phyloP scores from a whole-genome alignment of 1,140 invertebrate species.

The Drosophila tani region DNA sequence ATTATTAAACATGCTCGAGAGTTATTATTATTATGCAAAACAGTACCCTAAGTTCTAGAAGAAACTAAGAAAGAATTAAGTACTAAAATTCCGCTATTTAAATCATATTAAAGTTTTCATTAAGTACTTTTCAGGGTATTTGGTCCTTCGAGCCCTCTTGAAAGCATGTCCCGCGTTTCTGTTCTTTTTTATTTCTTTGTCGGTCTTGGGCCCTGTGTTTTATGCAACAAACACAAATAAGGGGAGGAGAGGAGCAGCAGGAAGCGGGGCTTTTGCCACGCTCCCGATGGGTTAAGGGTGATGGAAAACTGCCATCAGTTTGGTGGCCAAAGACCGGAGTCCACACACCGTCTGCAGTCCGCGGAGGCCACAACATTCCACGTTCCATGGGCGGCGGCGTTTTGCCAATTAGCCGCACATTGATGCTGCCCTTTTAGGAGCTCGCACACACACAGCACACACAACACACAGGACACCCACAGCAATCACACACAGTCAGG shows the following conservation, averaged over 20 bases:
- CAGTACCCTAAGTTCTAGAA: too few species aligned
- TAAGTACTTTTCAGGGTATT: constrained; percentile 1
- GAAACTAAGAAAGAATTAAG: too few species aligned
- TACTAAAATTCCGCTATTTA: too few species aligned
- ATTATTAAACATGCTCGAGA: not conserved
- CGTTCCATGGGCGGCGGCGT: constrained; percentile 27
- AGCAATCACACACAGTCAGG: constrained; percentile 10
- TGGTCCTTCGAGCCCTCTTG: not conserved
- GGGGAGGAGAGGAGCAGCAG: not conserved
- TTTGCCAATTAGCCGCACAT: constrained; percentile 63
- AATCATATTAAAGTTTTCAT: too few species aligned
- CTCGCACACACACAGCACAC: not conserved
- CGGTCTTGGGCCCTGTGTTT: constrained; percentile 45
- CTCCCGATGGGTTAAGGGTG: constrained; percentile 17
- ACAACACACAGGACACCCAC: constrained; percentile 3
- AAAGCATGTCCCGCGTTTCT: too few species aligned
- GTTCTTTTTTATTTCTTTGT: constrained; percentile 17
- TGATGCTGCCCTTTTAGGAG: constrained; percentile 52
- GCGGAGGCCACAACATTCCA: constrained; percentile 13
- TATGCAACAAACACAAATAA: constrained; percentile 61
- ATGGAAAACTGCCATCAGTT: constrained; percentile 46
- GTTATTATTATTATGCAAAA: not conserved
- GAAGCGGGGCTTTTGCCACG: constrained; percentile 3
- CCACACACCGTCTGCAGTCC: not conserved
- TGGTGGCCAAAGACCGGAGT: constrained; percentile 30